Evolutionary conservation across 2,113 vertebrate species (phyloP), one percentile per base, ranked within the genome.

Genomic region (Nesospiza acunhae): DNA sequence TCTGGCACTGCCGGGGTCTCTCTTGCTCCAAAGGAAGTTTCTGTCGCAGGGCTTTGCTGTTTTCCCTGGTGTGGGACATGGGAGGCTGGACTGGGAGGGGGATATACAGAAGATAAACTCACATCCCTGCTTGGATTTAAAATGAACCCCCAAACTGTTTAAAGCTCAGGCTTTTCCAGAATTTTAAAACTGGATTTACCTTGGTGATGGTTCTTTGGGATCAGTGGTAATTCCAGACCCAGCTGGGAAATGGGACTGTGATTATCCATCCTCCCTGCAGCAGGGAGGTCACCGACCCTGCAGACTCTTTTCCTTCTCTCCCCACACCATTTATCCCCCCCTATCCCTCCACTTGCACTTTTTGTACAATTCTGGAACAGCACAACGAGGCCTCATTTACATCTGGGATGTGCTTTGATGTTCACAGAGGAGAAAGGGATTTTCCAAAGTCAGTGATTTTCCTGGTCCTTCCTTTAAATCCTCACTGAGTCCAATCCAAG

Each of bases 221-320:
- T 64, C 37, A 15, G 0, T 2, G 26, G 7, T 9, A 52, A 31
- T 41, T 69, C 21, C 62, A 59, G 68, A 28, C 4, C 44, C 49
- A 59, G 1, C 6, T 2, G 55, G n/a, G 49, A 28, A 4, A 1
- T 10, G 13, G 59, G 12, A 2, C 53, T 3, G 1, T 15, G 37
- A 27, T 9, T 78, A 1, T 22, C 27, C n/a, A 37, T 5, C 56
- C n/a, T 63, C 39, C 27, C 67, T 18, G 12, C 0, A 44, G 69
- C 39, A 28, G 52, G 18, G 47, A 12, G 20, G 3, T 83, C 7
- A 24, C 33, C 64, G 68, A 55, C 23, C 21, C 21, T 28, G 10
- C 1, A 19, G 2, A 11, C 11, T 19, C 49, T 30, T 42, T 17
- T 42, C 59, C 47, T 53, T 30, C 49, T 44, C 33, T 44, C 39